Base-by-base conservation (phyloP, 2,797 vertebrate species). In the Paguma larvata region DNA sequence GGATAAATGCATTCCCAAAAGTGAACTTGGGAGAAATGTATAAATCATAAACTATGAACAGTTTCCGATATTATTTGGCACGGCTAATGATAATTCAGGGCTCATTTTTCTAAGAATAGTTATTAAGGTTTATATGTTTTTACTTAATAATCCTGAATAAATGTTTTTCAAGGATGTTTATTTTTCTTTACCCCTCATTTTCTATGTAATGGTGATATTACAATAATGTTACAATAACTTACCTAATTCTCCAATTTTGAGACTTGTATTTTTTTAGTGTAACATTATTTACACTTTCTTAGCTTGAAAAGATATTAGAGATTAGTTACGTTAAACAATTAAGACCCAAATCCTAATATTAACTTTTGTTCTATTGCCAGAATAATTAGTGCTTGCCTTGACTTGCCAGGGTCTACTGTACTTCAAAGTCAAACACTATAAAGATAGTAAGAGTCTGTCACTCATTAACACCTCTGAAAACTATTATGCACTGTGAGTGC, bases 401-500 rank as follows among this genome's bases (percentile, higher is more conserved):
- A 87, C 44, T 68, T 89, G 21, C 56, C 34, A 94, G 32, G 85
- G 32, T 72, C 86, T 88, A 72, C 78, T 93, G 0, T 89, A 85
- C 70, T 88, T 56, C 87, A 68, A 84, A 96, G 75, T 91, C 48
- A 91, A 96, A 84, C 32, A 78, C 23, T 78, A 9, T 72, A 46
- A 91, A 94, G 34, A 67, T 7, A 79, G 32, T 48, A 77, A 41
- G 6, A 9, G 38, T 75, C 23, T 87, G 21, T 63, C 48, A 80
- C 34, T 87, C 44, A 32, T 62, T 34, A 94, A 27, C 23, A 70
- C 18, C 86, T 91, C 62, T 80, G 44, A 70, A 92, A 92, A 65
- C 27, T 6, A 30, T 3, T 65, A 27, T 27, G 10, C 12, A 53
- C 4, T 19, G 5, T 19, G 65, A 51, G n/a, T 72, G 19, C 19